phyloP scores from a whole-genome alignment of 1,140 invertebrate species.

The Zelostemma sp. region DNA sequence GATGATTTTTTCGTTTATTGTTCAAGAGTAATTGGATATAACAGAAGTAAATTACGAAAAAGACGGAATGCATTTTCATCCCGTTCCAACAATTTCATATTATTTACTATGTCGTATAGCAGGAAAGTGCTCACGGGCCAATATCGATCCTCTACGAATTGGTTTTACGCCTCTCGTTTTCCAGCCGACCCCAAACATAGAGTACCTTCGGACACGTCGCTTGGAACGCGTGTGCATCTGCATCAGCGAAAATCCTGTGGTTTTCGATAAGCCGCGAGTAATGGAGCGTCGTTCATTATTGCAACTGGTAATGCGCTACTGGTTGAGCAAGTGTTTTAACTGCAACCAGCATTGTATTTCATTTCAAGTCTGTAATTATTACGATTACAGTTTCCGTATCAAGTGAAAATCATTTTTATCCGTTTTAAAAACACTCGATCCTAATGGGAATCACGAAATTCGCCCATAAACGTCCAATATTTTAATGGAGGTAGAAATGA shows the following conservation, averaged over 20 bases:
- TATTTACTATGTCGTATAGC: slow-evolving; percentile 41
- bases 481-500: too few relatives aligned
- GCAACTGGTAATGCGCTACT: slow-evolving; percentile 52
- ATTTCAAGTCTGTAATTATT: slow-evolving; percentile 40
- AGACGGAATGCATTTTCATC: slow-evolving; percentile 15
- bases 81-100: slow-evolving; percentile 28
- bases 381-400: slow-evolving; percentile 17
- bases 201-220: slow-evolving; percentile 40
- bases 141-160: slow-evolving; percentile 42
- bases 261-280: slow-evolving; percentile 64
- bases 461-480: too few relatives aligned
- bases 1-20: too few relatives aligned
- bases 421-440: too few relatives aligned
- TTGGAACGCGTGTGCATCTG: slow-evolving; percentile 45
- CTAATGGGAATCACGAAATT: too few relatives aligned
- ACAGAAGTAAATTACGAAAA: background rate
- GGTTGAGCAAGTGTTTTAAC: slow-evolving; percentile 46
- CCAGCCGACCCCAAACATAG: slow-evolving; percentile 19
- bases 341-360: slow-evolving; percentile 38
- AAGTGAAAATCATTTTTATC: background rate
- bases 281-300: slow-evolving; percentile 64
- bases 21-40: slow-evolving; percentile 1
- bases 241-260: slow-evolving; percentile 54
- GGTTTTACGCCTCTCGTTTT: slow-evolving; percentile 42
- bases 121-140: slow-evolving; percentile 26